Evolutionary conservation across 2,797 vertebrate genomes (phyloP).

Genomic region (Anguilla marmorata): DNA sequence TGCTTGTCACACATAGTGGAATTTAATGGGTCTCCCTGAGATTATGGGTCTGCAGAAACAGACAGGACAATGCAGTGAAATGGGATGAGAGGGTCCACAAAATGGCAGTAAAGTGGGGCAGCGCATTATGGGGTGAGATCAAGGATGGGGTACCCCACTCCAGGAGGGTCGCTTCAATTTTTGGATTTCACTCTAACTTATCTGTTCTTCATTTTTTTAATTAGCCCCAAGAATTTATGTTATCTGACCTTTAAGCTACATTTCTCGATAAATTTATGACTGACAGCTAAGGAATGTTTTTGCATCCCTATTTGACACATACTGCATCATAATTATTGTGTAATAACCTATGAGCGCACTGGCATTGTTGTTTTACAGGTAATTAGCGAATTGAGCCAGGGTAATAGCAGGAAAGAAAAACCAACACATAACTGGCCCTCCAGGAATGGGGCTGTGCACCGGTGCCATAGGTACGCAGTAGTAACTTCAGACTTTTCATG

Average conservation of each 20-base stretch:
- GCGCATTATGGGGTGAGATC: not conserved
- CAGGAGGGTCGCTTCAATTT: not conserved
- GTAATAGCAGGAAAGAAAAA: not conserved
- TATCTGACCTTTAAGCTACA: not conserved
- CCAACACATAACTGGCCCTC: not conserved
- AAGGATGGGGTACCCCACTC: not conserved
- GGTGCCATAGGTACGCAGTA: not conserved
- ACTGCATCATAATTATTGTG: not conserved
- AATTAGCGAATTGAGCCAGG: not conserved
- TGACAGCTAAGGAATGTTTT: not conserved
- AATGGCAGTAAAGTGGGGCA: not conserved
- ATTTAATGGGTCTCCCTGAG: not conserved
- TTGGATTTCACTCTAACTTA: not conserved
- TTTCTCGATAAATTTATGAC: not conserved
- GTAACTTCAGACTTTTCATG: not conserved
- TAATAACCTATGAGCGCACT: not conserved
- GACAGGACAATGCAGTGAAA: not conserved
- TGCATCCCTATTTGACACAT: not conserved
- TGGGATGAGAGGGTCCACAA: not conserved
- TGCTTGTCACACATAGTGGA: not conserved
- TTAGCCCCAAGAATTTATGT: no score
- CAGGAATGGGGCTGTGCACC: no score
- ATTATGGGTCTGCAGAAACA: not conserved
- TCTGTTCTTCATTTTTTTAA: not conserved
- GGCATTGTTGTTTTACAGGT: not conserved